Evolutionary conservation across 2,113 vertebrate species (phyloP).

Genomic region (Setophaga coronata): DNA sequence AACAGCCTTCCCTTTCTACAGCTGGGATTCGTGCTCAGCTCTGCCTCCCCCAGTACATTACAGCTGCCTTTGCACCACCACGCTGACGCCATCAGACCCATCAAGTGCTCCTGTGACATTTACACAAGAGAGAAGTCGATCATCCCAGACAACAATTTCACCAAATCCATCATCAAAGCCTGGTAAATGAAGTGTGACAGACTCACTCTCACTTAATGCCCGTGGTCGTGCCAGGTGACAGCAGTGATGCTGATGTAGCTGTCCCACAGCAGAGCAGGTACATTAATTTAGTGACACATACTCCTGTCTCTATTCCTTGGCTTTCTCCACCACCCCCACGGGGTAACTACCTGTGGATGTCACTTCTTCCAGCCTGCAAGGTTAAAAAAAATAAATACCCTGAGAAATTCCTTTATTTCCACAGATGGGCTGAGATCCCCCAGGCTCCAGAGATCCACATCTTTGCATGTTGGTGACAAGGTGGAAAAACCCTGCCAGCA

Average conservation of each 20-base stretch:
- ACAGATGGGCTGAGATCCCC: not conserved
- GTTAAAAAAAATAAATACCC: not conserved
- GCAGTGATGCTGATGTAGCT: constrained; percentile 15
- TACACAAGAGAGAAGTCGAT: not conserved
- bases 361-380: not conserved
- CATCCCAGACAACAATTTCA: constrained; percentile 4
- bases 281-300: constrained; percentile 49
- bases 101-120: not conserved
- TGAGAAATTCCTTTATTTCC: constrained; percentile 23
- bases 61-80: not conserved
- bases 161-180: constrained; percentile 46
- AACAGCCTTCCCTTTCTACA: not conserved
- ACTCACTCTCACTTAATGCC: constrained; percentile 25
- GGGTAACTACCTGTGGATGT: not conserved
- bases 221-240: not conserved
- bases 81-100: not conserved
- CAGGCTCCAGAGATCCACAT: not conserved
- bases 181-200: constrained; percentile 61
- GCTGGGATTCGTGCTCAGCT: not conserved
- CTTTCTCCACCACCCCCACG: rapidly evolving
- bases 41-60: not conserved
- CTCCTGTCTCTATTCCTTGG: not conserved
- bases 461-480: not conserved
- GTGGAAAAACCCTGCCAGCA: not conserved
- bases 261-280: constrained; percentile 16